Conservation (phyloP, 2,113 vertebrate genomes). For the Tupaia chinensis region DNA sequence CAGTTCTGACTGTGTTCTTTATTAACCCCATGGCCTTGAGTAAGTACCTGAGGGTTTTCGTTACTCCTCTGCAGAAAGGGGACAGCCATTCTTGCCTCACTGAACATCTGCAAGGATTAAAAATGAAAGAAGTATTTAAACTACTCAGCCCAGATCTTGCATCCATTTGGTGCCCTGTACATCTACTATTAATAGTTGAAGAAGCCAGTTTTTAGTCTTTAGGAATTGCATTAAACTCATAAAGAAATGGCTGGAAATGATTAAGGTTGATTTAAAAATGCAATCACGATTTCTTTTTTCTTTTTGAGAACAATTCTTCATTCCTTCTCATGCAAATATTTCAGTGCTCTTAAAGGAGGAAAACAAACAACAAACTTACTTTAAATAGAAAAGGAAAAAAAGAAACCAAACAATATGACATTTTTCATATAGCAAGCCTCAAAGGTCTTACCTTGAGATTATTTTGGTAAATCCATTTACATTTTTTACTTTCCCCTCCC, state of each 20-base stretch:
- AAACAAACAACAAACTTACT: conserved; percentile 59
- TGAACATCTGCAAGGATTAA: background rate
- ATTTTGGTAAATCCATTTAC: conserved; percentile 67
- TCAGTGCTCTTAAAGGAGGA: conserved; percentile 44
- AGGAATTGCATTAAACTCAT: background rate
- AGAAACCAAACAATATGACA: conserved; percentile 60
- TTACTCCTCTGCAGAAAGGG: background rate
- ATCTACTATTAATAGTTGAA: background rate
- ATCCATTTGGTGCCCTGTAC: rapidly evolving
- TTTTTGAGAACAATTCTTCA: conserved; percentile 19
- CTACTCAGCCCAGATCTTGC: background rate
- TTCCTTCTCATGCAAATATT: conserved; percentile 43
- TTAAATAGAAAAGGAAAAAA: background rate
- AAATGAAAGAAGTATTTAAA: background rate
- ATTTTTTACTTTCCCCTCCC: background rate
- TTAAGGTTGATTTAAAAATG: conserved; percentile 36
- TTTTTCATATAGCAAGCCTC: conserved; percentile 49
- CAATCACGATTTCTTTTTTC: background rate
- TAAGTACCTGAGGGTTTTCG: background rate
- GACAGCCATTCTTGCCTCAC: background rate
- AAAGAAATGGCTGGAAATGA: conserved; percentile 41
- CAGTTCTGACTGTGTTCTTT: background rate
- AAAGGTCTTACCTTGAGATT: conserved; percentile 62
- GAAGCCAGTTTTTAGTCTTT: background rate
- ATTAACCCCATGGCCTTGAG: too few relatives aligned